Base-by-base conservation (phyloP, 2,888 invertebrate species). In the Xestia xanthographa region DNA sequence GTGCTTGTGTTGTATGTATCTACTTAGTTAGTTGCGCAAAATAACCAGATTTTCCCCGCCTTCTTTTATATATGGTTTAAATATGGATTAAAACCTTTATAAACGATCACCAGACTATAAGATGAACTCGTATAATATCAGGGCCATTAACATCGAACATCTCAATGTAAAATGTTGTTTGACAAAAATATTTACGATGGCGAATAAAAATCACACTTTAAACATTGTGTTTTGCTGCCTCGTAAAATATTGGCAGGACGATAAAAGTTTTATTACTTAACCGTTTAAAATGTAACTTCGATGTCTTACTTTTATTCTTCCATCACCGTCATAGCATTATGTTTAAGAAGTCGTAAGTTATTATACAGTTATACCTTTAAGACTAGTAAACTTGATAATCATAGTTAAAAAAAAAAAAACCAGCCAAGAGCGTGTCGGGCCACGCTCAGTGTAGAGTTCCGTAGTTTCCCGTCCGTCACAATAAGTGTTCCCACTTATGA, bases 181-280 rank as follows among this genome's bases (percentile, higher is more conserved):
- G 50, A 74, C 41, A 66, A 75, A 77, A 75, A 77, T 34, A 2
- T 85, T 83, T 83, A 85, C 77, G 83, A 77, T 50, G 17, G 9
- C 50, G 66, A 72, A 86, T 86, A 81, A 85, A 86, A 86, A 72
- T 83, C 72, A 76, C 80, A 77, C 70, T 69, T 71, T 34, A 58
- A 58, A 66, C 65, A 43, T 43, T 76, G 72, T 76, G 53, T 71
- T 43, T 75, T 56, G 45, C 17, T 76, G 68, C 62, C 71, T 75
- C 83, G 45, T 86, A 75, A 85, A 86, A 80, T 77, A 69, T 68
- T 68, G 48, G 38, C 29, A 53, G 48, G 11, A 78, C 22, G 71
- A 75, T 60, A 63, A 72, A 62, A 12, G 77, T 78, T 86, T 86
- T 86, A 86, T 85, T 83, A 66, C 72, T 38, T 38, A 17, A 34